Conservation (phyloP, 2,113 vertebrate genomes). For the Ranitomeya imitator region DNA sequence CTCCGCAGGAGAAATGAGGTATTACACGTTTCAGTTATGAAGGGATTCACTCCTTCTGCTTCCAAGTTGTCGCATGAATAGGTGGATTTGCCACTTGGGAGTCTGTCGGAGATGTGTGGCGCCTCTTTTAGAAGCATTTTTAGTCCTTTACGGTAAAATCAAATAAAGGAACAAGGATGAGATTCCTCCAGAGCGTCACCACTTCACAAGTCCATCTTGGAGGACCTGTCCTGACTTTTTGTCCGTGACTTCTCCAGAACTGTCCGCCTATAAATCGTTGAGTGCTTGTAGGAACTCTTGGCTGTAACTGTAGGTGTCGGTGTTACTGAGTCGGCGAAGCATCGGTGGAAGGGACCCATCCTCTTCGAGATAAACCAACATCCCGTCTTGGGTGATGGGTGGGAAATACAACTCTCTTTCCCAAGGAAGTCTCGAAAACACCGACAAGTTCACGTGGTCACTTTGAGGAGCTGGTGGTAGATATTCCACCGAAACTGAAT, state of each 20-base stretch:
- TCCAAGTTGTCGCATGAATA: no score
- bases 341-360: slow-evolving; percentile 19
- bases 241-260: not conserved
- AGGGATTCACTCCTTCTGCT: no score
- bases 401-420: slow-evolving; percentile 31
- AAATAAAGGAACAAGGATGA: not conserved
- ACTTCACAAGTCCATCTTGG: not conserved
- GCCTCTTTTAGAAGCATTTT: no score
- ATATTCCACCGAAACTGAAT: not conserved
- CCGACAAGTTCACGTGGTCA: not conserved
- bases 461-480: no score
- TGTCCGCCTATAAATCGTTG: not conserved
- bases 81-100: no score
- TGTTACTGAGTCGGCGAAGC: not conserved
- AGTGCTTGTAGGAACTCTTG: slow-evolving; percentile 34
- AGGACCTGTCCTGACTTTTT: not conserved
- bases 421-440: not conserved
- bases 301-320: slow-evolving; percentile 30
- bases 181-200: not conserved
- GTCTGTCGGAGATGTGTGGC: no score
- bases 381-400: not conserved
- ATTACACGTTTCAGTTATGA: no score
- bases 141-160: not conserved
- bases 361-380: slow-evolving; percentile 21
- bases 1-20: no score